phyloP scores from a whole-genome alignment of 2,113 vertebrate species.

The Xiphophorus hellerii region DNA sequence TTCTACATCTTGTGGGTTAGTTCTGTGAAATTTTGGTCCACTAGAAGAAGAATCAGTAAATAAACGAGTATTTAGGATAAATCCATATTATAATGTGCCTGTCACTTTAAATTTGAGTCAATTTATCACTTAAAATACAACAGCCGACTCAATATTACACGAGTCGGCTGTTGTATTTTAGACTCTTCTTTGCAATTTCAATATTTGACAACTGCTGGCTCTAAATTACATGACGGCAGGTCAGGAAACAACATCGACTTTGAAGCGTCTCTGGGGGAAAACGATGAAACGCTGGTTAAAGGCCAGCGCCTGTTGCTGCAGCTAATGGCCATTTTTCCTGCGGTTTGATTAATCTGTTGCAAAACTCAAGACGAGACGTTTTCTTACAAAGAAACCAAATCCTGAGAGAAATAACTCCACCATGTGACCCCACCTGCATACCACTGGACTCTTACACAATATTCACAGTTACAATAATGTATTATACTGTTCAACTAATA shows the following conservation, averaged over 20 bases:
- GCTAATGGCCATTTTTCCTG: slow-evolving; percentile 33
- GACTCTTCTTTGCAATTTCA: too few relatives aligned
- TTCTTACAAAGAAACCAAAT: too few relatives aligned
- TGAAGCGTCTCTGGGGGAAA: slow-evolving; percentile 19
- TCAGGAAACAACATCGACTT: slow-evolving; percentile 41
- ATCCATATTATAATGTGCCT: too few relatives aligned
- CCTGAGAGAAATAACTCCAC: too few relatives aligned
- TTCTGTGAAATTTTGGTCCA: not conserved
- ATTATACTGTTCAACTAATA: slow-evolving; percentile 84
- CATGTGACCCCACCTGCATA: slow-evolving; percentile 20
- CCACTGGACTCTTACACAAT: slow-evolving; percentile 74
- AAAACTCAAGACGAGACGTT: slow-evolving; percentile 37
- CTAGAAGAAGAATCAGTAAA: not conserved
- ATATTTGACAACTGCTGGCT: slow-evolving; percentile 6
- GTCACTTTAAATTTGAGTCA: too few relatives aligned
- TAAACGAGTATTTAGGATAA: too few relatives aligned
- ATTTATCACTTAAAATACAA: too few relatives aligned
- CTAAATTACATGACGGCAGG: slow-evolving; percentile 30
- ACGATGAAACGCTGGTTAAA: slow-evolving; percentile 1
- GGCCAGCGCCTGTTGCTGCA: slow-evolving; percentile 24
- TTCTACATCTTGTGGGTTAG: not conserved
- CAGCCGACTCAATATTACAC: too few relatives aligned
- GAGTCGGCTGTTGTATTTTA: too few relatives aligned
- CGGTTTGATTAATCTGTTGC: slow-evolving; percentile 33
- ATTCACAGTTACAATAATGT: slow-evolving; percentile 78